Percentiles rank a stretch among this genome's conserved stretches.
phyloP scores from a whole-genome alignment of 53 echinoderm and acorn worm genomes.

The Henricia sp. region DNA sequence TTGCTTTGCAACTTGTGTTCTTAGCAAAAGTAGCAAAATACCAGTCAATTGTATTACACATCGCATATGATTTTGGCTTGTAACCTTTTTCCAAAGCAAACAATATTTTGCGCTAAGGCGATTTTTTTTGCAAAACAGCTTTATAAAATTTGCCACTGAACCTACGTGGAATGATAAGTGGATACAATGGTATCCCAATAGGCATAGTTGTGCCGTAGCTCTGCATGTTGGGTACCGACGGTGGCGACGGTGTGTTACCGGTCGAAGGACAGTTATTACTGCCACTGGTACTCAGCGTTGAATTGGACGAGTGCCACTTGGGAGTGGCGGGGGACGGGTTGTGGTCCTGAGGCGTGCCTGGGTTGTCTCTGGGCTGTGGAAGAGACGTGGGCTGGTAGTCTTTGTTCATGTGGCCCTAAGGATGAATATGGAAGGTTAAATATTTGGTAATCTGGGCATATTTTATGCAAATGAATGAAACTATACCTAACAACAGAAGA shows the following conservation, averaged over 20 bases:
- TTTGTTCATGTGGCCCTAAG: slow-evolving; percentile 22
- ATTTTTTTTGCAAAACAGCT: too few relatives aligned
- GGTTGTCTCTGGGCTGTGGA: slow-evolving; percentile 17
- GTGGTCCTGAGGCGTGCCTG: background rate
- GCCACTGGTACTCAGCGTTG: slow-evolving; percentile 56
- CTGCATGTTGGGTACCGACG: slow-evolving; percentile 50
- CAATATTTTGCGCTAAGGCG: too few relatives aligned
- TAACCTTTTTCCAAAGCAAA: too few relatives aligned
- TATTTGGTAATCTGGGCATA: background rate
- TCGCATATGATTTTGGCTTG: too few relatives aligned
- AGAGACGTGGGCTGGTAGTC: background rate
- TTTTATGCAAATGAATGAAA: too few relatives aligned
- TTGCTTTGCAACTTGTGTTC: too few relatives aligned
- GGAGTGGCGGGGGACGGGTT: slow-evolving; percentile 23
- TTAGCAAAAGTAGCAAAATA: too few relatives aligned
- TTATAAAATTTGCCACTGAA: background rate
- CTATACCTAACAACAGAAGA: background rate
- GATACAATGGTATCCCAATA: slow-evolving; percentile 79
- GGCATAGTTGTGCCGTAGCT: slow-evolving; percentile 49
- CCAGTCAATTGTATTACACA: too few relatives aligned
- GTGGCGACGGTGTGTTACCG: slow-evolving; percentile 59
- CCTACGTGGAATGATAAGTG: slow-evolving; percentile 67
- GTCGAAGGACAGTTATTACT: slow-evolving; percentile 52
- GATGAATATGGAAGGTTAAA: background rate
- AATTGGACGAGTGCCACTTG: slow-evolving; percentile 53